Evolutionary conservation across 2,888 invertebrate species (phyloP), one percentile per base, ranked within the genome.

Genomic region (Nomada flava): DNA sequence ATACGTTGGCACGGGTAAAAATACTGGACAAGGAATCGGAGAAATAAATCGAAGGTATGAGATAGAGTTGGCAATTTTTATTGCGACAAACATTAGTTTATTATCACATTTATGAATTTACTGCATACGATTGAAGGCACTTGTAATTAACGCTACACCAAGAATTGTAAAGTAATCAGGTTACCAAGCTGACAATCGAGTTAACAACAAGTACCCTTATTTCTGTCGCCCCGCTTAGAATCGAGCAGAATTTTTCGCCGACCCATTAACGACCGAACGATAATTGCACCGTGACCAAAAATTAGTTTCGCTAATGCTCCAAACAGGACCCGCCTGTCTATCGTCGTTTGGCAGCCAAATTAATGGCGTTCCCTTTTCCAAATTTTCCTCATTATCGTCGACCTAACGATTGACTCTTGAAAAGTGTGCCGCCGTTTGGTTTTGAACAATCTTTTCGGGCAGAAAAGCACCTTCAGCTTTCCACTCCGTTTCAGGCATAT

Each of bases 211-310:
- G 53, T n/a, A 36, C 7, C 53, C 53, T n/a, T 53, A 20, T 9
- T 53, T 53, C n/a, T 53, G 10, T 20, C 53, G n/a, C 18, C 20
- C 53, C 10, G n/a, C 2, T 20, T 53, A n/a, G 42, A 63, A 63
- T 44, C 44, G 63, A 44, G 44, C 63, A 23, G 53, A 55, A 55
- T 23, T 68, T 68, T 53, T 55, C 2, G 42, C 3, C 55, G 23
- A 42, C 9, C 42, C 13, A 18, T 68, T 68, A 42, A 23, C 42
- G n/a, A 3, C n/a, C n/a, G 18, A 42, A 10, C 53, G 67, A 23
- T 68, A 68, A 55, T 55, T 23, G 42, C 23, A 23, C 20, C 23
- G 23, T 23, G 20, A 11, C 23, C n/a, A 50, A 65, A 65, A 50
- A 65, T 47, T 50, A 18, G 23, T 26, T 23, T 50, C 47, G 9